Evolutionary conservation across 2,797 vertebrate species (phyloP).

Genomic region (Sebastes wilsoni): DNA sequence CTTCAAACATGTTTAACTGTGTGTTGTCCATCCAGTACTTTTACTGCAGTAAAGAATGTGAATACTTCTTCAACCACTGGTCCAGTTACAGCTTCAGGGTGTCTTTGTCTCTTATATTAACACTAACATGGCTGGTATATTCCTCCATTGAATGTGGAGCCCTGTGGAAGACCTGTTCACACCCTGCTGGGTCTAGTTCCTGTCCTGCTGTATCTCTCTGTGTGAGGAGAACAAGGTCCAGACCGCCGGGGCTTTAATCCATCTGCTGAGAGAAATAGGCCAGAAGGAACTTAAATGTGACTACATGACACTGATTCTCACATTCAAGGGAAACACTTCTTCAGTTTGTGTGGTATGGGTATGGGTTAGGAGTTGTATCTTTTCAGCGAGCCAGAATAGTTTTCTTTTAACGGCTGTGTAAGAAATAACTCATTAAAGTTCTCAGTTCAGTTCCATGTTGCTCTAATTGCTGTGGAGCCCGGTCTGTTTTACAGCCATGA

Average conservation of each 20-base stretch:
- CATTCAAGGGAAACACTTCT: background rate
- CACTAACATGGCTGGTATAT: background rate
- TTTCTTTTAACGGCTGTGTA: background rate
- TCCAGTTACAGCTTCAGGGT: background rate
- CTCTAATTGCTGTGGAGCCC: slow-evolving; percentile 1
- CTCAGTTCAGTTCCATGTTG: background rate
- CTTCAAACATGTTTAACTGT: background rate
- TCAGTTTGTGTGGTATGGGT: background rate
- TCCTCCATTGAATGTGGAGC: background rate
- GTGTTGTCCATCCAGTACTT: background rate
- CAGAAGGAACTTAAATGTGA: background rate
- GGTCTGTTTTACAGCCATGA: slow-evolving; percentile 30
- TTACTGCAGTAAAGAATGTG: background rate
- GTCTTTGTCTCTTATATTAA: background rate
- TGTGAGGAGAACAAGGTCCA: slow-evolving; percentile 38
- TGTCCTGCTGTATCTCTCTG: slow-evolving; percentile 34
- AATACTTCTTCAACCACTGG: background rate
- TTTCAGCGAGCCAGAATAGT: background rate
- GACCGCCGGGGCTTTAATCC: slow-evolving; percentile 28
- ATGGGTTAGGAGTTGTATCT: background rate
- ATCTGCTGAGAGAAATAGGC: slow-evolving; percentile 43
- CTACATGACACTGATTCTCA: background rate
- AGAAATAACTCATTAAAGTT: background rate
- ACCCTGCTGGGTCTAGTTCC: slow-evolving; percentile 28
- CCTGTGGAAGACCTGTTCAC: slow-evolving; percentile 18